Base-by-base conservation (phyloP, 2,797 vertebrate genomes). In the Threskiornis aethiopicus region DNA sequence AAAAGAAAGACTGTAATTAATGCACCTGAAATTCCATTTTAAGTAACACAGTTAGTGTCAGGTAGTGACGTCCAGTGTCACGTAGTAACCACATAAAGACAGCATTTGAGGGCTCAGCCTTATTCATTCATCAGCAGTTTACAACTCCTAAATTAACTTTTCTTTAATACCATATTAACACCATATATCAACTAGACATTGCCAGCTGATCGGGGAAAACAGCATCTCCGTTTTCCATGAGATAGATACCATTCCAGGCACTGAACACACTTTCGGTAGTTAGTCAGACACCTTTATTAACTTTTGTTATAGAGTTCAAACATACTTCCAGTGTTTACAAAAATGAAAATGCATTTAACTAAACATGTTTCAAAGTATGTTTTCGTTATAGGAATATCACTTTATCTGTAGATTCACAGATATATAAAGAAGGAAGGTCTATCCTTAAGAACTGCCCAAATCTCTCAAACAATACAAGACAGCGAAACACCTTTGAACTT, bases 1-100 rank as follows among this genome's bases (percentile, higher is more conserved):
- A 89, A 89, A 94, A 94, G 49, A 96, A 91, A 92, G 70, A 83
- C 7, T 55, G 42, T 4, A 70, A 85, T 95, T 67, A 97, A 65
- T 42, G 46, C n/a, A 57, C 51, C 33, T 46, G 47, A 94, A 90
- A 78, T 57, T 59, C 13, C 47, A 33, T 82, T 77, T 66, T 61
- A 81, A 69, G 24, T 85, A 89, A 86, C 8, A 61, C 7, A 49
- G 13, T 71, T 80, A 57, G 25, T 59, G 52, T 71, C 47, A 92
- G 77, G 37, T 49, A 55, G 39, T 78, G 65, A 58, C 2, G 3
- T 47, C 65, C 31, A 39, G n/a, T 51, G 41, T 24, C 59, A 80
- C 0, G 0, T 2, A 69, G 51, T 21, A 80, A 70, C 39, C 58
- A 52, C 26, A 77, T 12, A 73, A 59, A 69, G 13, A 37, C 1